Evolutionary conservation across 2,888 invertebrate genomes (phyloP).

Genomic region (Tachina lurida): DNA sequence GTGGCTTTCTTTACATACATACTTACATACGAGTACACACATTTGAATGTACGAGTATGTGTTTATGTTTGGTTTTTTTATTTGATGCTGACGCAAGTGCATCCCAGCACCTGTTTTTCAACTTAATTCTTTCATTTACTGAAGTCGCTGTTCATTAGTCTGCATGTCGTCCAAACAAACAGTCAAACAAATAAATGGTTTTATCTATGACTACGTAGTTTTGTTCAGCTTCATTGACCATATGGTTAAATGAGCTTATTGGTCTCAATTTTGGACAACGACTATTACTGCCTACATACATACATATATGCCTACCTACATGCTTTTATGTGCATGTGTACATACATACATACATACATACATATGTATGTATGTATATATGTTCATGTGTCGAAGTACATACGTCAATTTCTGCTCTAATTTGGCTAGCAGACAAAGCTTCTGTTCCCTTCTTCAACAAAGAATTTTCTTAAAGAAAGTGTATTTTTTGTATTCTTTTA

Average conservation of each 20-base stretch:
- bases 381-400: neutral
- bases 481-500: too few species aligned
- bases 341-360: neutral
- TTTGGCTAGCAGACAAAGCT: neutral
- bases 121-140: conserved; percentile 27
- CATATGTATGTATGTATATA: too few species aligned
- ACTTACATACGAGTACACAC: neutral
- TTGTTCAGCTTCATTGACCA: conserved; percentile 55
- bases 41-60: conserved; percentile 26
- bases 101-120: conserved; percentile 68
- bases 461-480: too few species aligned
- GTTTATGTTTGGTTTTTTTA: conserved; percentile 38
- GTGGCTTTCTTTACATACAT: neutral
- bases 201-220: conserved; percentile 15
- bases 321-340: neutral
- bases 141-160: conserved; percentile 21
- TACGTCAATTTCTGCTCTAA: neutral
- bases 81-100: conserved; percentile 69
- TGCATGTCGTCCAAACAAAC: neutral
- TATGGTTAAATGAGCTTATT: conserved; percentile 48
- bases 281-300: conserved; percentile 8
- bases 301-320: neutral
- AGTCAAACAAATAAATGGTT: neutral
- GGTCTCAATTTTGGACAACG: conserved; percentile 25
- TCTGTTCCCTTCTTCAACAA: neutral